Conservation (phyloP, 2,113 vertebrate species). For the Daboia siamensis region DNA sequence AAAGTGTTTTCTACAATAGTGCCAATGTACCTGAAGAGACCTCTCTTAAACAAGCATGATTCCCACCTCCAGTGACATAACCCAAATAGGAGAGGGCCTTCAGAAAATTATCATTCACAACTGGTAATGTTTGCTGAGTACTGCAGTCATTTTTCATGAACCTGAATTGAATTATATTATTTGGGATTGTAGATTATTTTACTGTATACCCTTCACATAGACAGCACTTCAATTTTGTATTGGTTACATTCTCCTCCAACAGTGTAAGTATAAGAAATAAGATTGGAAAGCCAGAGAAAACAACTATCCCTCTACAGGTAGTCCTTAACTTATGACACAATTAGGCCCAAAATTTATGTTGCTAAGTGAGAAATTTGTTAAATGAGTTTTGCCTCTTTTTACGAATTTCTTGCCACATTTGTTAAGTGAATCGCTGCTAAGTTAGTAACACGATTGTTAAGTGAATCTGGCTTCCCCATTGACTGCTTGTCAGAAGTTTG, state of each 20-base stretch:
- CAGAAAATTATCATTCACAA: background rate
- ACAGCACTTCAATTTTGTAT: background rate
- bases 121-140: background rate
- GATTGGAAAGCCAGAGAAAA: background rate
- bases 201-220: background rate
- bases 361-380: too few relatives aligned
- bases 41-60: background rate
- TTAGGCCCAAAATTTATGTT: too few relatives aligned
- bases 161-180: background rate
- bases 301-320: background rate
- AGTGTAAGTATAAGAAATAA: background rate
- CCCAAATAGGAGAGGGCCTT: background rate
- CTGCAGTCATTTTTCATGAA: background rate
- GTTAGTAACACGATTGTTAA: too few relatives aligned
- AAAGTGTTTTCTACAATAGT: background rate
- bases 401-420: too few relatives aligned
- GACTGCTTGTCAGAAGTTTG: too few relatives aligned
- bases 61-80: background rate
- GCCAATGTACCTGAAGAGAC: background rate
- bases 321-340: too few relatives aligned
- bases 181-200: background rate
- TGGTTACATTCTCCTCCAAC: background rate
- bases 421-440: too few relatives aligned
- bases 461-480: too few relatives aligned
- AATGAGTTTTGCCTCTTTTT: too few relatives aligned